Evolutionary conservation across 2,113 vertebrate species (phyloP).

Genomic region (Odocoileus virginianus): DNA sequence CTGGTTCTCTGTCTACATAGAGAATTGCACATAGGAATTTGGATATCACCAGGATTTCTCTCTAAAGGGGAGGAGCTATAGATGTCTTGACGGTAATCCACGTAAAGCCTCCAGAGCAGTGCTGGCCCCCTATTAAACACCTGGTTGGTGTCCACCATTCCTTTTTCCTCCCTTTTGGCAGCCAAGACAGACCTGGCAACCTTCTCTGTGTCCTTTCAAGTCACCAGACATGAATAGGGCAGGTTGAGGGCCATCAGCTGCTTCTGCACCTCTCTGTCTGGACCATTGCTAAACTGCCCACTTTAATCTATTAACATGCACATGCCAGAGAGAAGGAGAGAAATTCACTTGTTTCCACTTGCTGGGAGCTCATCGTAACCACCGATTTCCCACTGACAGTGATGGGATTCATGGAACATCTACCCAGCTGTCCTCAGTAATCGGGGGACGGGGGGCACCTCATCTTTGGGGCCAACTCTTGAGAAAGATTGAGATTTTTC

Average conservation of each 20-base stretch:
- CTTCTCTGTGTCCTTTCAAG: background rate
- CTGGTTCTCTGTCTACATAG: background rate
- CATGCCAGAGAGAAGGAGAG: background rate
- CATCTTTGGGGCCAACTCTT: too few species aligned
- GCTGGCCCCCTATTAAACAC: background rate
- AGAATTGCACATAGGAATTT: too few species aligned
- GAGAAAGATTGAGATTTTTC: background rate
- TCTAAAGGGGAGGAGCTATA: background rate
- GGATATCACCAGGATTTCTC: background rate
- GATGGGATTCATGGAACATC: background rate
- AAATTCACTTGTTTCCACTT: background rate
- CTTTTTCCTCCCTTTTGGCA: background rate
- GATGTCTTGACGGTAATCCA: rapidly evolving
- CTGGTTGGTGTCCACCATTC: too few species aligned
- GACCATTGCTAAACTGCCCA: background rate
- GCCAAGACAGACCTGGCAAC: background rate
- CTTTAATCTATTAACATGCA: background rate
- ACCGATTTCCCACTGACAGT: background rate
- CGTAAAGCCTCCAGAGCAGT: rapidly evolving
- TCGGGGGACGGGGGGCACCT: background rate
- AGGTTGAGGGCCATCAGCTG: too few species aligned
- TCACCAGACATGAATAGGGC: background rate
- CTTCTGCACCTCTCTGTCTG: background rate
- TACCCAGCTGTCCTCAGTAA: background rate
- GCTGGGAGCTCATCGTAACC: background rate